Evolutionary conservation across 2,888 invertebrate genomes (phyloP).

Genomic region (Troilus luridus): DNA sequence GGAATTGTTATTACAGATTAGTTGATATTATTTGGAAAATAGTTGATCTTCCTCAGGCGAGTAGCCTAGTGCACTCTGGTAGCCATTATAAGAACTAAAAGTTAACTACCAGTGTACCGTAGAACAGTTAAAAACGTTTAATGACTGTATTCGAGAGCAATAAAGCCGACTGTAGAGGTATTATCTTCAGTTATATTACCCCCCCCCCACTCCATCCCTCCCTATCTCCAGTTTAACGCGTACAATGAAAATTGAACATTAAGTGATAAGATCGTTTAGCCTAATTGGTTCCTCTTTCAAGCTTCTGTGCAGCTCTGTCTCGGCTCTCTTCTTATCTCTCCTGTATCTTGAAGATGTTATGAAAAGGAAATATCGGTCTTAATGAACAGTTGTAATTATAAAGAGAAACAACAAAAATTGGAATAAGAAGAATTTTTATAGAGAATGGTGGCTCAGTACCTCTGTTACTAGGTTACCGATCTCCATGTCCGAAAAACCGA

Average conservation of each 20-base stretch:
- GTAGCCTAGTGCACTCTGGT: neutral
- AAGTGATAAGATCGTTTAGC: neutral
- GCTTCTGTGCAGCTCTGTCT: neutral
- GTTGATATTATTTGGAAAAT: no score
- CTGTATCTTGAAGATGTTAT: neutral
- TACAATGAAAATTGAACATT: constrained; percentile 26
- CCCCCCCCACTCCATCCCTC: neutral
- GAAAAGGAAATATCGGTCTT: neutral
- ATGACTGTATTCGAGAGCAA: neutral
- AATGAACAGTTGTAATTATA: neutral
- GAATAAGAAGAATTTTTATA: no score
- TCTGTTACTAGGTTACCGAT: no score
- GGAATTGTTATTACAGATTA: no score
- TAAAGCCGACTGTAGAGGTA: neutral
- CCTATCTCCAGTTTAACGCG: constrained; percentile 7
- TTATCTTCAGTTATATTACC: neutral
- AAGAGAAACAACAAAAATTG: no score
- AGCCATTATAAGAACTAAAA: neutral
- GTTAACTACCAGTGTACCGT: neutral
- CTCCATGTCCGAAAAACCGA: no score
- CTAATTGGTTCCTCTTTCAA: neutral
- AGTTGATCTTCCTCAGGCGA: neutral
- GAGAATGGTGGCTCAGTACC: no score
- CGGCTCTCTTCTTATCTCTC: neutral
- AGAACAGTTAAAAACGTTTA: constrained; percentile 4